phyloP scores from a whole-genome alignment of 92 coral and sea anemone genomes.

The Scolanthus callimorphus region DNA sequence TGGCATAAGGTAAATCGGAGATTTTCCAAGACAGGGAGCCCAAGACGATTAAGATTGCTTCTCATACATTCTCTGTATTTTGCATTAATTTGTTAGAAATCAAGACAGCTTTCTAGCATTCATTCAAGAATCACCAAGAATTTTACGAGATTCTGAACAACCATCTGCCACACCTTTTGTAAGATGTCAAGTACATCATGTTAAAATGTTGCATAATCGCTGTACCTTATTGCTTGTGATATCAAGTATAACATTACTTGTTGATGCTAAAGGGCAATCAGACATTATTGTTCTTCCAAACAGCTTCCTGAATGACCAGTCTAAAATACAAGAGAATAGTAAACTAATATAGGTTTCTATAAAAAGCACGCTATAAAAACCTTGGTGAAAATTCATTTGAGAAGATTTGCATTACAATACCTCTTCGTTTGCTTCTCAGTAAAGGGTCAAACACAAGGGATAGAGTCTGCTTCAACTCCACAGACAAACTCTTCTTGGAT shows the following conservation, averaged over 20 bases:
- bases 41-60: no score
- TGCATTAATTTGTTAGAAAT: no score
- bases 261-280: conserved; percentile 77
- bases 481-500: no score
- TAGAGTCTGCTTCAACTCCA: conserved; percentile 84
- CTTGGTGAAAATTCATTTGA: no score
- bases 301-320: conserved; percentile 92
- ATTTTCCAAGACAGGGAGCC: no score
- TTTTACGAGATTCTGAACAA: no score
- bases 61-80: no score
- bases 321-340: conserved; percentile 24
- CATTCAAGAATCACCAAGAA: no score
- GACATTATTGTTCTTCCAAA: conserved; percentile 71
- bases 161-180: no score
- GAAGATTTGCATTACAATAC: no score
- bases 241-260: conserved; percentile 84
- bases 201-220: neutral
- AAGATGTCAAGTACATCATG: neutral
- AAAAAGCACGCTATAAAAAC: neutral
- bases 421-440: conserved; percentile 33
- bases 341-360: neutral
- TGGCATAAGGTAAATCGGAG: no score
- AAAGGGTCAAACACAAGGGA: conserved; percentile 93
- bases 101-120: no score
- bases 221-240: conserved; percentile 71